A percentile compares a stretch with the other conserved stretches of the same genome.
phyloP scores from a whole-genome alignment of 2,797 vertebrate genomes.

The Peromyscus eremicus region DNA sequence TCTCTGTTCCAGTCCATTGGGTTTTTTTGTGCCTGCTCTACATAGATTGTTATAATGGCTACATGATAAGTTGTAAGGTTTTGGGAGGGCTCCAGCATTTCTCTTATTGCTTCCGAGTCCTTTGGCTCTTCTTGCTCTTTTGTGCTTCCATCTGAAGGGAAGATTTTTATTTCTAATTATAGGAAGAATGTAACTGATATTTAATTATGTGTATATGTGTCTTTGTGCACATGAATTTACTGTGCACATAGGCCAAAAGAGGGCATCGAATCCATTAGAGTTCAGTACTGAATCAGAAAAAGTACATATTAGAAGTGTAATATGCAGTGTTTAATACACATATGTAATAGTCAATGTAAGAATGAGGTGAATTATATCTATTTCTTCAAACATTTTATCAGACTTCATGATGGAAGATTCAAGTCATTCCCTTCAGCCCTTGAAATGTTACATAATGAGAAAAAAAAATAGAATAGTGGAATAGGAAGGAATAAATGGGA shows the following conservation, averaged over 20 bases:
- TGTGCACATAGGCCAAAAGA: not conserved
- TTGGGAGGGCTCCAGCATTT: not conserved
- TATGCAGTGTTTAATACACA: too few relatives aligned
- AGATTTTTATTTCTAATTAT: not conserved
- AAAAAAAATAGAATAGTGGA: not conserved
- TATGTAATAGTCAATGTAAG: not conserved
- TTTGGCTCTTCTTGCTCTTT: not conserved
- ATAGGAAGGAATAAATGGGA: not conserved
- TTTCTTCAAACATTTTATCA: not conserved
- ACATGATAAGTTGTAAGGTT: not conserved
- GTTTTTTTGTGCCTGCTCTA: not conserved
- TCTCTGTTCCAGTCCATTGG: not conserved
- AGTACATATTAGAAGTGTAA: not conserved
- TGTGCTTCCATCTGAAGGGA: not conserved
- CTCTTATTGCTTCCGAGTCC: too few relatives aligned
- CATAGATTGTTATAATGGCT: not conserved
- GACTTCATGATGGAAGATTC: not conserved
- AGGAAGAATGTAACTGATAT: not conserved
- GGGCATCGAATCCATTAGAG: too few relatives aligned
- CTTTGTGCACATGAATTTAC: not conserved
- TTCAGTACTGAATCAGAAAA: not conserved
- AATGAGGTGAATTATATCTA: not conserved
- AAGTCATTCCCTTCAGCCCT: not conserved
- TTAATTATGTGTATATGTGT: not conserved
- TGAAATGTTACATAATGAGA: not conserved